Evolutionary conservation across 2,888 invertebrate genomes (phyloP), one percentile per base, ranked within the genome.

Genomic region (Ellobium chinense): DNA sequence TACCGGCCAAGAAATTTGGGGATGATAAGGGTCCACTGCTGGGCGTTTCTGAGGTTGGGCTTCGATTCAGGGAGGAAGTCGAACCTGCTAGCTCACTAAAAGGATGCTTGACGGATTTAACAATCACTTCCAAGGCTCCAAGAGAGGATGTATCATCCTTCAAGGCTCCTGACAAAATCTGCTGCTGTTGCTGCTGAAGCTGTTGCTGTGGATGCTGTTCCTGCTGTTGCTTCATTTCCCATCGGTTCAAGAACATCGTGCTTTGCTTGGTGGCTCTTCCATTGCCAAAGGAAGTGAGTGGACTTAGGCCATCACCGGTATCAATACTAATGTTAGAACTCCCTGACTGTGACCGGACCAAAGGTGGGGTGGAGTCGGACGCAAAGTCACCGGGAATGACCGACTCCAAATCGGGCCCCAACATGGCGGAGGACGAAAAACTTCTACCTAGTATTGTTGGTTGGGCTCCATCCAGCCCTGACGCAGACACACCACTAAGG

Each of bases 341-440:
- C 21, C 34, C 68, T 7, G 58, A 58, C 37, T 56, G 77, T 1
- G 27, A 29, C 29, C 29, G 62, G 31, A 21, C 29, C n/a, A 29
- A 34, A n/a, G 60, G 60, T 7, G 60, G 60, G 1, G 14, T 56
- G 36, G 68, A 58, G 37, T 39, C 36, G 56, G 77, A 77, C 7
- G 37, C 46, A 58, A 77, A 77, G 29, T 77, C 68, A 77, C 60
- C 31, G 34, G 68, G 77, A 56, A 77, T 29, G 39, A 77, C 60
- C 54, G 68, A 54, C 29, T 77, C 77, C 9, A 77, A 62, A 77
- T 77, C 77, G 24, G 68, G 39, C 34, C 60, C 77, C n/a, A 77
- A n/a, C 39, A 77, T 2, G 14, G n/a, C 36, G 27, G 77, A 39
- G 9, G 31, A 1, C 21, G 68, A 58, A 31, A 29, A 58, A n/a